Evolutionary conservation across 1,140 invertebrate species (phyloP), one percentile per base, ranked within the genome.

Genomic region (Mylabris phalerata): DNA sequence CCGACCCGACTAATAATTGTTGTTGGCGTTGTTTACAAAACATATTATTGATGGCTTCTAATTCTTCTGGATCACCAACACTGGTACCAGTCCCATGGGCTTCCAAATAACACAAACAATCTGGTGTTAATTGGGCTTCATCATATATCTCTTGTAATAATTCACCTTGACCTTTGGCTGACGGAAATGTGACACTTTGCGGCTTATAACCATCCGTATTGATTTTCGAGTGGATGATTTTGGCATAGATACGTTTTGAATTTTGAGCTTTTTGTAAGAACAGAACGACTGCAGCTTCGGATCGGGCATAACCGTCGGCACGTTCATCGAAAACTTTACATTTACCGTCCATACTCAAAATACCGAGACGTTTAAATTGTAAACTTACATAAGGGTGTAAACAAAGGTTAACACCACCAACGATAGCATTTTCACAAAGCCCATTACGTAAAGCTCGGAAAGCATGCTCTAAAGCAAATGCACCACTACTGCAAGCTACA

Each of bases 261-360:
- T 87, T 76, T 62, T 86, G 84, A 1, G 83, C 79, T 68, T 89
- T 91, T 73, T 97, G 94, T 5, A 98, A 70, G 61, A 89, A 86
- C 42, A 93, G 73, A 0, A 85, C 84, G 10, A 80, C 81, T 10
- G 95, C 79, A 0, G 90, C 85, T 76, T 91, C 88, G 4, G 86
- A 84, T n/a, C 88, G 78, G 0, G 80, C 83, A 66, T 90, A 91
- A 0, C 89, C 89, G 60, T 86, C 83, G 0, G 85, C 88, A 59
- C 82, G 80, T 50, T 85, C 84, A 75, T 98, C 95, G 71, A 98
- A 98, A 38, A 86, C 86, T 71, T 93, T 93, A 73, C 93, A 97
- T 45, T 77, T 81, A 4, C 95, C 95, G 59, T 96, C 90, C 0
- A 77, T 68, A 0, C 91, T 89, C 7, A 98, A 73, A 67, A 98